A percentile compares a stretch with the other conserved stretches of the same genome.
These are phyloP conservation scores for Anolis carolinensis DNA, from an alignment of 2,113 vertebrate species.

Conservation along the genomic window DNA sequence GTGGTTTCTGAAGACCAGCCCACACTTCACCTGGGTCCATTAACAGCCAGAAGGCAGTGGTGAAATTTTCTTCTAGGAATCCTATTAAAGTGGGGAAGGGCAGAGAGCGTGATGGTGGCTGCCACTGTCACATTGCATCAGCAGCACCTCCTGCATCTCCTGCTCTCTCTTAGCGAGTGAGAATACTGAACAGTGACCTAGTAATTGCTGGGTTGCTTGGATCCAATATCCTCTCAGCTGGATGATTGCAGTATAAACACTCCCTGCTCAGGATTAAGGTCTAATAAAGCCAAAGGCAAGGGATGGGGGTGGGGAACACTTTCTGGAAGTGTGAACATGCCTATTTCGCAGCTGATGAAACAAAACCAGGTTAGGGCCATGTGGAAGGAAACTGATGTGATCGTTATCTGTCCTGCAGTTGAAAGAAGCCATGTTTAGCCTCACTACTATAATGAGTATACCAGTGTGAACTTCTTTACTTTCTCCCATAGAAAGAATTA, in stretches of 20 bases:
- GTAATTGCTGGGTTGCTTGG: not conserved
- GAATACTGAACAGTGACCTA: not conserved
- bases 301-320: not conserved
- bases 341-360: not conserved
- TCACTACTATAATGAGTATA: not conserved
- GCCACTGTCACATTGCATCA: not conserved
- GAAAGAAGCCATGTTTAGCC: not conserved
- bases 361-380: not conserved
- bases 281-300: not conserved
- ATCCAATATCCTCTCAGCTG: not conserved
- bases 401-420: not conserved
- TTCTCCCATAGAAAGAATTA: not conserved
- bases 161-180: not conserved
- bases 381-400: not conserved
- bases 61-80: not conserved
- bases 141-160: not conserved
- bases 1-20: conserved; percentile 15
- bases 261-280: not conserved
- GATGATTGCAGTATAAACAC: not conserved
- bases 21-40: not conserved
- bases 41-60: not conserved
- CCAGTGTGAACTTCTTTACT: not conserved
- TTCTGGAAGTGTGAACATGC: not conserved
- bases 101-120: not conserved
- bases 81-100: not conserved